These are phyloP conservation scores for Monomorium pharaonis DNA, from an alignment of 1,140 invertebrate species.

Conservation along the genomic window DNA sequence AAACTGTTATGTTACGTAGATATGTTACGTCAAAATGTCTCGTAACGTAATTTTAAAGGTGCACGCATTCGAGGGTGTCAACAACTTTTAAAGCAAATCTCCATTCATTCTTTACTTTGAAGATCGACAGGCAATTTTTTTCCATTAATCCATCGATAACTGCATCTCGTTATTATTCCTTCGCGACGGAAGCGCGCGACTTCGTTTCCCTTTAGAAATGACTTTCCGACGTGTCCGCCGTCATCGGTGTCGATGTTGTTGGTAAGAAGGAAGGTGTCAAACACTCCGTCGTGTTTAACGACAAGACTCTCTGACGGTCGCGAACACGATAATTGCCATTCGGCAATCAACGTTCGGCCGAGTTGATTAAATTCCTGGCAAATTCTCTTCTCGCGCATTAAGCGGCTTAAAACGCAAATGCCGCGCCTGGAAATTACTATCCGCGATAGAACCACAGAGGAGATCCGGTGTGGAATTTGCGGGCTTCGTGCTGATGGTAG, in stretches of 20 bases:
- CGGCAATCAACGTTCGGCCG: conserved; percentile 58
- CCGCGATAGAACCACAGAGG: conserved; percentile 44
- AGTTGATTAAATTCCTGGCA: conserved; percentile 74
- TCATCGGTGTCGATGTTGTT: background rate
- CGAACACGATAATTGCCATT: conserved; percentile 47
- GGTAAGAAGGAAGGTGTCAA: conserved; percentile 53
- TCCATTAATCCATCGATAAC: conserved; percentile 47
- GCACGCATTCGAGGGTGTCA: background rate
- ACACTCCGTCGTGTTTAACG: conserved; percentile 46
- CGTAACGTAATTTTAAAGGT: background rate
- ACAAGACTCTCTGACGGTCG: conserved; percentile 45
- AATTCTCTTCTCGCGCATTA: conserved; percentile 74
- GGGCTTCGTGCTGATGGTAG: background rate
- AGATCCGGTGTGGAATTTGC: conserved; percentile 53
- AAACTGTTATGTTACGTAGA: background rate
- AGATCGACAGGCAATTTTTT: conserved; percentile 68
- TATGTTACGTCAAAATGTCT: background rate
- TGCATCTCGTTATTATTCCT: conserved; percentile 49
- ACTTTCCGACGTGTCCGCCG: conserved; percentile 39
- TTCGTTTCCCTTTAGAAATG: conserved; percentile 52
- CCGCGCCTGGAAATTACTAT: conserved; percentile 66
- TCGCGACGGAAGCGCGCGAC: conserved; percentile 27
- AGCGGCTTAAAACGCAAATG: conserved; percentile 71
- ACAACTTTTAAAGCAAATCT: conserved; percentile 52
- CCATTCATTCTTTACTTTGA: conserved; percentile 21